Evolutionary conservation across 2,888 invertebrate genomes (phyloP).

Genomic region (Fragum whitleyi): DNA sequence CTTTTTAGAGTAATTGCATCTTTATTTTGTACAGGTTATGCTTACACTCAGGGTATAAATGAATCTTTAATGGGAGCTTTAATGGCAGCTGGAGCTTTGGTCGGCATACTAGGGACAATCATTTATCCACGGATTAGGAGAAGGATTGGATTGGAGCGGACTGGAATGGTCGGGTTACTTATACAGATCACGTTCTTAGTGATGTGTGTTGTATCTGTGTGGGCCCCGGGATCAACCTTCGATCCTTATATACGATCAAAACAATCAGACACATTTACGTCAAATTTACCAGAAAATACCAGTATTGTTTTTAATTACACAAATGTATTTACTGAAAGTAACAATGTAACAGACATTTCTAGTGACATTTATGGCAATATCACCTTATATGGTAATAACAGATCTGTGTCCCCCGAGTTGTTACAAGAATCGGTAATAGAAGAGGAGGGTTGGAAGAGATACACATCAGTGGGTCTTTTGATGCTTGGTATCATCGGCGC

Average conservation of each 20-base stretch:
- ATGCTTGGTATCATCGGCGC: conserved; percentile 82
- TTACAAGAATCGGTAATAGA: neutral
- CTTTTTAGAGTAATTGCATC: no score
- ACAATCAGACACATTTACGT: neutral
- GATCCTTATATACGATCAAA: conserved; percentile 66
- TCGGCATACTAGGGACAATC: conserved; percentile 86
- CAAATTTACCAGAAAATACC: neutral
- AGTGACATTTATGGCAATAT: conserved; percentile 19
- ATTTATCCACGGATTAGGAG: conserved; percentile 85
- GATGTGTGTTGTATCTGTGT: conserved; percentile 85
- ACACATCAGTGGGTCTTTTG: conserved; percentile 80
- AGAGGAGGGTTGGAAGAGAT: conserved; percentile 21
- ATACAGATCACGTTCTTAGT: conserved; percentile 82
- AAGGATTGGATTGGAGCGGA: conserved; percentile 80
- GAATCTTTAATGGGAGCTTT: conserved; percentile 85
- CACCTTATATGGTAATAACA: neutral
- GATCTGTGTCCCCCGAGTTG: neutral
- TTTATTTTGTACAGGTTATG: conserved; percentile 85
- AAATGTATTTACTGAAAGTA: neutral
- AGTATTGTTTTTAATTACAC: neutral
- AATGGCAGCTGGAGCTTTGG: conserved; percentile 85
- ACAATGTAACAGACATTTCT: neutral
- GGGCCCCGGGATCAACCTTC: conserved; percentile 86
- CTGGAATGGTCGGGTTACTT: conserved; percentile 83
- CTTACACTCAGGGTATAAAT: conserved; percentile 85